Conservation (phyloP, 2,888 invertebrate genomes). For the Aphodius sticticus region DNA sequence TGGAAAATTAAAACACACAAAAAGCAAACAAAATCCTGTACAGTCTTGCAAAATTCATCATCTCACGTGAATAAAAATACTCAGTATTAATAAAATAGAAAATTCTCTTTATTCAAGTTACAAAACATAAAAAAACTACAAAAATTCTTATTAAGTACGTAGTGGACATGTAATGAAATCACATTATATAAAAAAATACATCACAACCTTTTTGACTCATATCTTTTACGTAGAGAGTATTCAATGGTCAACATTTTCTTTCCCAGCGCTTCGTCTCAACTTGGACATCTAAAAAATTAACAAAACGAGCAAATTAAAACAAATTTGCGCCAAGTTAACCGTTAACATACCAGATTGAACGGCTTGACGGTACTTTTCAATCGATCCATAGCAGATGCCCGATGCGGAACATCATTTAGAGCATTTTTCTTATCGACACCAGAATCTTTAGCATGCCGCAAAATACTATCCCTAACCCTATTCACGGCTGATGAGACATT, state of each 20-base stretch:
- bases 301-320: conserved; percentile 8
- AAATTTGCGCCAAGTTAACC: conserved; percentile 5
- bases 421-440: neutral
- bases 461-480: conserved; percentile 27
- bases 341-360: conserved; percentile 37
- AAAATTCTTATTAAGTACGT: neutral
- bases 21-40: too few species aligned
- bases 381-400: neutral
- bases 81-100: neutral
- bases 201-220: neutral
- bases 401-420: neutral
- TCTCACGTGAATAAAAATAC: neutral
- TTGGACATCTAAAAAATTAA: conserved; percentile 32
- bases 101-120: neutral
- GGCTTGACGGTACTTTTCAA: conserved; percentile 25
- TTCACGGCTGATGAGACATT: conserved; percentile 24
- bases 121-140: neutral
- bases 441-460: neutral
- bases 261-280: conserved; percentile 29
- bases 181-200: neutral
- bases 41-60: too few species aligned
- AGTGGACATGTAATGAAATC: neutral
- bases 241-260: conserved; percentile 34
- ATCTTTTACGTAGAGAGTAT: neutral
- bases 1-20: too few species aligned